These are phyloP conservation scores for Spea hammondii DNA, from an alignment of 2,797 vertebrate genomes.

Conservation along the genomic window DNA sequence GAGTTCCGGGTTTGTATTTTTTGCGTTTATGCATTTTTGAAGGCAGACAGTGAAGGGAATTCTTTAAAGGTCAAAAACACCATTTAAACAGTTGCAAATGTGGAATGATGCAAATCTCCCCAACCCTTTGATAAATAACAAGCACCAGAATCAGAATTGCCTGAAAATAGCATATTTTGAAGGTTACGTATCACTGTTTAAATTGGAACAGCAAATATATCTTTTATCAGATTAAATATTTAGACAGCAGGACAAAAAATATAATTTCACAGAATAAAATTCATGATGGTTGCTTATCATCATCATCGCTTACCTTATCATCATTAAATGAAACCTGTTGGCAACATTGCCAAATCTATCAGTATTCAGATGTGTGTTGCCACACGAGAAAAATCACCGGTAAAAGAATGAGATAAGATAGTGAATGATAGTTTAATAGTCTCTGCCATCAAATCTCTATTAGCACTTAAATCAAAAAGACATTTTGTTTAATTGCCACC, in stretches of 20 bases:
- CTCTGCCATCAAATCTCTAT: slow-evolving; percentile 26
- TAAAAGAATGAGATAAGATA: slow-evolving; percentile 26
- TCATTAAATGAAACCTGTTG: slow-evolving; percentile 1
- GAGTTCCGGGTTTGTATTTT: not conserved
- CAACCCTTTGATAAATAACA: slow-evolving; percentile 1
- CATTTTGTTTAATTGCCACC: slow-evolving; percentile 26
- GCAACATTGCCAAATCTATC: slow-evolving; percentile 7
- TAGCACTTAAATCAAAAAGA: slow-evolving; percentile 24
- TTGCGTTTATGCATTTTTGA: slow-evolving; percentile 15
- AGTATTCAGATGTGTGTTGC: slow-evolving; percentile 10
- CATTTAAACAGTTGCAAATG: not conserved
- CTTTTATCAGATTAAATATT: not conserved
- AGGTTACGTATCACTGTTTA: not conserved
- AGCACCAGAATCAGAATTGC: not conserved
- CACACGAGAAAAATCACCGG: slow-evolving; percentile 11
- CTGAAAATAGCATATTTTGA: not conserved
- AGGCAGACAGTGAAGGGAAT: not conserved
- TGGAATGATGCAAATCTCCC: not conserved
- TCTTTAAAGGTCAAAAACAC: not conserved
- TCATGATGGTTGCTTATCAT: not conserved
- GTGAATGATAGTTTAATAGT: slow-evolving; percentile 23
- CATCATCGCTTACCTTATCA: not conserved
- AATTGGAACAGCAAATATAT: not conserved
- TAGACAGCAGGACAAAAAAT: not conserved
- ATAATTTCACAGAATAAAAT: not conserved